Evolutionary conservation across 2,888 invertebrate species (phyloP).

Genomic region (Ophioninae sp.): DNA sequence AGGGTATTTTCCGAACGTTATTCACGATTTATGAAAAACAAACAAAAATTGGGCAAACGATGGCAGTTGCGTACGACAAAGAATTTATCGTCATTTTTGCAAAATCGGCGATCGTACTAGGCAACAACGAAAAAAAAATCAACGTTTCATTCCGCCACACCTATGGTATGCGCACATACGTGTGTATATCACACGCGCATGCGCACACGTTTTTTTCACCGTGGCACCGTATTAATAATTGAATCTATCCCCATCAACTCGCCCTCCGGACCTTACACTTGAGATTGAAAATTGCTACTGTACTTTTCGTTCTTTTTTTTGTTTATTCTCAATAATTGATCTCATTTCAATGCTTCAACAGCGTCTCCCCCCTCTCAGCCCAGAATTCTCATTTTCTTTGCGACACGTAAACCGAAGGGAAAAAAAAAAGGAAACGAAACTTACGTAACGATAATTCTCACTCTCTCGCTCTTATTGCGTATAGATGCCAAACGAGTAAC

Average conservation of each 20-base stretch:
- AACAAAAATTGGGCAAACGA: no score
- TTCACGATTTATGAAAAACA: no score
- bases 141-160: not conserved
- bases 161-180: not conserved
- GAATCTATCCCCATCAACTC: slow-evolving; percentile 58
- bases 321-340: slow-evolving; percentile 58
- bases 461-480: not conserved
- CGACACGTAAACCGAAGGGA: not conserved
- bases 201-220: slow-evolving; percentile 22
- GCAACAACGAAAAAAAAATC: not conserved
- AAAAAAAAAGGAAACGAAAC: not conserved
- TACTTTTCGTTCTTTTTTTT: slow-evolving; percentile 24
- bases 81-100: no score
- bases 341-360: slow-evolving; percentile 32
- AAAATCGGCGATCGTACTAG: no score
- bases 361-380: not conserved
- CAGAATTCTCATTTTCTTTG: not conserved
- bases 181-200: slow-evolving; percentile 6
- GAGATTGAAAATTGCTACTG: slow-evolving; percentile 57
- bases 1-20: no score
- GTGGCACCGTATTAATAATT: slow-evolving; percentile 59
- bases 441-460: not conserved
- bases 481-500: not conserved
- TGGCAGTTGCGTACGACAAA: no score
- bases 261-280: slow-evolving; percentile 52